Base-by-base conservation (phyloP, 2,797 vertebrate genomes). In the Neoniphon sammara region DNA sequence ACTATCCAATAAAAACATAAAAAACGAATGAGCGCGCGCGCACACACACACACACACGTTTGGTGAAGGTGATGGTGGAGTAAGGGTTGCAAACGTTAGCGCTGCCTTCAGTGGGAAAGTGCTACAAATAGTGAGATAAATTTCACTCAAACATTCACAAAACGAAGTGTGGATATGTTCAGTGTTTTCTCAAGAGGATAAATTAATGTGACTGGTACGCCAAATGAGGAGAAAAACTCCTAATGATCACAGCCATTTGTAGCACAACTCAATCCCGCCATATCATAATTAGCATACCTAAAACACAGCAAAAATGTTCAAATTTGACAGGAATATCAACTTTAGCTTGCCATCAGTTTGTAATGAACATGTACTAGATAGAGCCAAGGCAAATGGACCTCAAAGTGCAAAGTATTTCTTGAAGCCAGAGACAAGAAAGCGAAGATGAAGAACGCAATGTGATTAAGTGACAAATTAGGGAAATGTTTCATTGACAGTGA, bases 71-170 rank as follows among this genome's bases (percentile, higher is more conserved):
- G 64, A 70, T 15, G 42, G 14, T 44, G 42, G 42, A 14, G 42
- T 15, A 44, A 15, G 11, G 42, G 36, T 67, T 77, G 77, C 68
- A 85, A 84, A 87, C 86, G 85, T 83, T 83, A 77, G 75, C 60
- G 60, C 80, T 80, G 14, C 14, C 12, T 46, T 77, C 67, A 56
- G 71, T 73, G 69, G 47, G 54, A 53, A 68, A 84, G 63, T 78
- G 76, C 59, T 78, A 77, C 78, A 75, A 73, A 78, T 64, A 77
- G 44, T 63, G 34, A 67, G 78, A 78, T 70, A 74, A 78, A 73
- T 68, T 71, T 31, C 30, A 31, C 30, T 31, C 62, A 50, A 44
- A 47, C 2, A 47, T 47, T 31, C n/a, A n/a, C n/a, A n/a, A 46
- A 14, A 14, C 5, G 17, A 17, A 17, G 18, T 47, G 46, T 17